Evolutionary conservation across 2,888 invertebrate genomes (phyloP), one percentile per base, ranked within the genome.

Genomic region (Stenotaenia linearis): DNA sequence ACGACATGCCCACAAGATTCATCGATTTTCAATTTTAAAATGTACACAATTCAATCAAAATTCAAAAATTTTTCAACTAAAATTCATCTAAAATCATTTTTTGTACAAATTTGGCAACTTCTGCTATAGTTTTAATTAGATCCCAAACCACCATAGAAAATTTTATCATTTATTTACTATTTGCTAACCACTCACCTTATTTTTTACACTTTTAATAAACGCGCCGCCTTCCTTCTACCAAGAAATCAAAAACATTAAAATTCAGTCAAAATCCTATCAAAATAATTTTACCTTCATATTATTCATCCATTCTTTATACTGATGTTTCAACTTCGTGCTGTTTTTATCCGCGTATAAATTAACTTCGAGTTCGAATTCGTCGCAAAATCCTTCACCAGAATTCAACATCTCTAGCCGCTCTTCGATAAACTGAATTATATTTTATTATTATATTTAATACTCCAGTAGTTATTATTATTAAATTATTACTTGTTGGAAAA

Each of bases 351-450:
- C 90, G 85, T 91, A 90, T 82, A 89, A 90, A 86, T 90, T 92
- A 80, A 91, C 92, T 87, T 98, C 97, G 85, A 92, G 90, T 87
- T 98, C 98, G 87, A 98, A 98, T 85, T 97, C 95, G 86, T 98
- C 98, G 40, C 93, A 93, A 86, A 96, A 95, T 0, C 96, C 95
- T 80, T 92, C 89, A 0, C 98, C 97, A n/a, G 93, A 92, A 86
- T 97, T 97, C 82, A 98, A 89, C 89, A 96, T 91, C 83, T 94
- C 93, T 83, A 98, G 88, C 83, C 98, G 90, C 87, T 97, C 97
- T 85, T 97, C 97, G 84, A 98, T 94, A 86, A 98, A 97, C 93
- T 96, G 87, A 75, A 88, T 81, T 80, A 78, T 76, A 25, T 37
- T 76, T 74, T 25, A 21, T 4, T 12, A 7, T 25, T 25, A 7